Evolutionary conservation across 2,888 invertebrate genomes (phyloP).

Genomic region (Cataglyphis cursor): DNA sequence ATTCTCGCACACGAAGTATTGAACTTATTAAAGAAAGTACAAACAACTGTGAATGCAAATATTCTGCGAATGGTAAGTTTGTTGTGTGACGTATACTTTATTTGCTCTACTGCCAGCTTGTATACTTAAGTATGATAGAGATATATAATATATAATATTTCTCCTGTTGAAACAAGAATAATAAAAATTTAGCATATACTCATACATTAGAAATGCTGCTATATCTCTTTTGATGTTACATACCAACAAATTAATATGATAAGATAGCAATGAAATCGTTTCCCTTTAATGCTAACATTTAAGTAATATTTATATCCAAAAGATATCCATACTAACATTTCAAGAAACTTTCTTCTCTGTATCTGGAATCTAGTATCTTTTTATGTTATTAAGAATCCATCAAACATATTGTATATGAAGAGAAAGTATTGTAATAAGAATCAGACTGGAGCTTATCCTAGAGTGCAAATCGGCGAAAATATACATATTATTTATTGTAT

Average conservation of each 20-base stretch:
- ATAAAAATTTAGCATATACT: conserved; percentile 24
- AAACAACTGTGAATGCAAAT: conserved; percentile 38
- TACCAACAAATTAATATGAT: neutral
- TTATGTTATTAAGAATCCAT: conserved; percentile 12
- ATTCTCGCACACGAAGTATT: conserved; percentile 23
- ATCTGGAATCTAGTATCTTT: neutral
- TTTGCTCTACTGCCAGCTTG: conserved; percentile 54
- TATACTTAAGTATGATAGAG: conserved; percentile 51
- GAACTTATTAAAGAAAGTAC: conserved; percentile 55
- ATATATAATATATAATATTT: conserved; percentile 27
- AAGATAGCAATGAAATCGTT: neutral
- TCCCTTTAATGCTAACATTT: neutral
- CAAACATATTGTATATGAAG: neutral
- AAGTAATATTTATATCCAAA: neutral
- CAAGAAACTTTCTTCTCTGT: conserved; percentile 21
- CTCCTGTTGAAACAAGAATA: conserved; percentile 38
- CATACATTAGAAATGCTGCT: neutral
- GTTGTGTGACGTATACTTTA: conserved; percentile 31
- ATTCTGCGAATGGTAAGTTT: conserved; percentile 42
- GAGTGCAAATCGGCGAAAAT: neutral
- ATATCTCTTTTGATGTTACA: conserved; percentile 9
- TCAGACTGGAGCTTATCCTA: conserved; percentile 10
- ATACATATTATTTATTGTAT: conserved; percentile 37
- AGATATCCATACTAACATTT: neutral
- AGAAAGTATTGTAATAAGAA: conserved; percentile 11